phyloP scores from a whole-genome alignment of 2,888 invertebrate species.

The Autographa gamma region DNA sequence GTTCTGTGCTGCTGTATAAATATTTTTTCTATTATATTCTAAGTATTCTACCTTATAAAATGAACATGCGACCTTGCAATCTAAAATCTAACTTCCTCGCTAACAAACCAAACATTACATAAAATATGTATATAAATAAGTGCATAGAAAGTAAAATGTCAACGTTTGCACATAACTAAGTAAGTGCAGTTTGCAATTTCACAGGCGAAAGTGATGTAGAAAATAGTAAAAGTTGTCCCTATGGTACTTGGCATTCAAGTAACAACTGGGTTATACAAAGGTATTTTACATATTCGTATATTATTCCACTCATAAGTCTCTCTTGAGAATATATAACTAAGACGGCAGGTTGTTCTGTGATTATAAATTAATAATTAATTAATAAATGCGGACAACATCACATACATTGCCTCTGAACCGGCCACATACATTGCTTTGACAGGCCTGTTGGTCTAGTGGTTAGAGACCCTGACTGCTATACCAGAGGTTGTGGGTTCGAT shows the following conservation, averaged over 20 bases:
- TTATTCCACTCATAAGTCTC: conserved; percentile 21
- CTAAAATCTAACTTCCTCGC: neutral
- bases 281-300: conserved; percentile 25
- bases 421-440: no score
- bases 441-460: no score
- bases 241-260: conserved; percentile 28
- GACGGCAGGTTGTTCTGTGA: neutral
- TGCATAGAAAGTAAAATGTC: conserved; percentile 51
- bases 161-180: conserved; percentile 31
- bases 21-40: no score
- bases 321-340: neutral
- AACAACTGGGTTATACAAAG: conserved; percentile 29
- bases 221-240: conserved; percentile 57
- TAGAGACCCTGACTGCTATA: no score
- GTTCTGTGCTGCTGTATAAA: no score
- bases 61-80: no score
- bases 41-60: no score
- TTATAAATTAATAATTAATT: no score
- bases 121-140: no score
- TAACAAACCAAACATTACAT: conserved; percentile 19
- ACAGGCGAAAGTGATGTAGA: conserved; percentile 51
- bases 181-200: conserved; percentile 27
- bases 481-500: no score
- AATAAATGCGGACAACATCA: no score
- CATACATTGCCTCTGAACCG: no score